Percentiles rank a stretch among this genome's conserved stretches.
phyloP scores from a whole-genome alignment of 2,797 vertebrate genomes.

The Eidolon dupreanum region DNA sequence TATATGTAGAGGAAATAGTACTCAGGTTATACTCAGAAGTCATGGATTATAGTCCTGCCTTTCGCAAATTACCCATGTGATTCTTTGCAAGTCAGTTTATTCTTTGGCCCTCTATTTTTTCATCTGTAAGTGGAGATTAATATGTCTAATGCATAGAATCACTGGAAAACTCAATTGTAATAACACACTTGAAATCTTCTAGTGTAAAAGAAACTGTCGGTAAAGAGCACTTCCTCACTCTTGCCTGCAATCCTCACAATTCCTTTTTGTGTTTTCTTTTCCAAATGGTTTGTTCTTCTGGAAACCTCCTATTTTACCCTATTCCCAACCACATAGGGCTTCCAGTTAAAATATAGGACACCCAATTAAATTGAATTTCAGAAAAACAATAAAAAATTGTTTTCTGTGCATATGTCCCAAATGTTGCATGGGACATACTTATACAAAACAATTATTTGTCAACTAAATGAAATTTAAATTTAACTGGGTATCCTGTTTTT shows the following conservation, averaged over 20 bases:
- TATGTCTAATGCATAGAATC: neutral
- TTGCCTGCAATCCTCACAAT: neutral
- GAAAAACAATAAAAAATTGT: neutral
- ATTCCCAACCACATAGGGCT: neutral
- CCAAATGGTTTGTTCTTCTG: neutral
- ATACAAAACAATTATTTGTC: neutral
- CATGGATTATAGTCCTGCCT: neutral
- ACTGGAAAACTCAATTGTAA: neutral
- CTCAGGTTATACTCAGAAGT: neutral
- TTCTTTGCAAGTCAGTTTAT: neutral
- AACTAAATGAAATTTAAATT: conserved; percentile 29
- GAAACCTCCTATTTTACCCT: neutral
- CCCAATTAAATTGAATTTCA: neutral
- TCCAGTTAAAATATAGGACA: neutral
- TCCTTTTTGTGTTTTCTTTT: neutral
- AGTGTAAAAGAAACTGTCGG: neutral
- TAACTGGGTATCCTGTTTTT: neutral
- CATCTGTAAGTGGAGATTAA: neutral
- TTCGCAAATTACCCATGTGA: neutral
- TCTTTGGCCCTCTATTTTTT: neutral
- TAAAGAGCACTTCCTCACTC: neutral
- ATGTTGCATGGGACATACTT: neutral
- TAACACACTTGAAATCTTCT: neutral
- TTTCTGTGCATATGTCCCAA: neutral
- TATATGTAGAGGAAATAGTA: neutral